Percentiles rank a stretch among this genome's conserved stretches.
These are phyloP conservation scores for Craseonycteris thonglongyai DNA, from an alignment of 2,113 vertebrate genomes.

Conservation along the genomic window DNA sequence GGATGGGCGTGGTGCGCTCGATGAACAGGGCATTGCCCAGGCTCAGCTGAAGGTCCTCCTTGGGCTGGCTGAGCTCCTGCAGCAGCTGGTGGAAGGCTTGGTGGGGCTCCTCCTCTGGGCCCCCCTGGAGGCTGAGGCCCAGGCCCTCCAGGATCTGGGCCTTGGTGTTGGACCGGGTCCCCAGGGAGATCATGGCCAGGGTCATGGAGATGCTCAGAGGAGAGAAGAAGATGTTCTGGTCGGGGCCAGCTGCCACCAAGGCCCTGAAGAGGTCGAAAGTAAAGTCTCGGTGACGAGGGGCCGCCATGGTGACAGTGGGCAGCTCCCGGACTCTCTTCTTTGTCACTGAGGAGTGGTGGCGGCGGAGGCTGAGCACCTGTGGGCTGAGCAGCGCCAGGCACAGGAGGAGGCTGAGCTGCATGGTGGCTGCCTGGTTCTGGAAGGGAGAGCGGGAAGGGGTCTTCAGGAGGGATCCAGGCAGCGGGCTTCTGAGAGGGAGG, in stretches of 20 bases:
- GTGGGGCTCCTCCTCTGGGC: slow-evolving; percentile 76
- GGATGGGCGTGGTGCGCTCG: slow-evolving; percentile 58
- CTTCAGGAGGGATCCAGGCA: not conserved
- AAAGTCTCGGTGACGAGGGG: slow-evolving; percentile 78
- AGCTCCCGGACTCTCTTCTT: slow-evolving; percentile 33
- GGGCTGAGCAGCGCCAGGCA: slow-evolving; percentile 65
- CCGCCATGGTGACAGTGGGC: accelerated
- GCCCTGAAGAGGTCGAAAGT: slow-evolving; percentile 84
- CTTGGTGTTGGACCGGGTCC: slow-evolving; percentile 80
- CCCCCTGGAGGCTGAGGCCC: slow-evolving; percentile 69
- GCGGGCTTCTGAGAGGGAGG: accelerated
- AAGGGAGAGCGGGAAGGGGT: not conserved
- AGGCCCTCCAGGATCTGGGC: slow-evolving; percentile 84
- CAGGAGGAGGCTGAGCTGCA: slow-evolving; percentile 58
- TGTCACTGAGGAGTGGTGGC: not conserved
- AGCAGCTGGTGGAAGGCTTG: slow-evolving; percentile 78
- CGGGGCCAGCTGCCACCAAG: slow-evolving; percentile 57
- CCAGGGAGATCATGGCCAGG: slow-evolving; percentile 84
- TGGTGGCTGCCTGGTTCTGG: slow-evolving; percentile 41
- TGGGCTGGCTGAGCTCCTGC: slow-evolving; percentile 71
- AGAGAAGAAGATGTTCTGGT: slow-evolving; percentile 87
- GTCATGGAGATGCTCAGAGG: slow-evolving; percentile 84
- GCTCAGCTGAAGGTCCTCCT: slow-evolving; percentile 74
- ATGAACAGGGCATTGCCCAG: slow-evolving; percentile 82
- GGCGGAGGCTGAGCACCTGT: not conserved